Conservation (phyloP, 2,888 invertebrate genomes). For the Acanthosepion lycidas region DNA sequence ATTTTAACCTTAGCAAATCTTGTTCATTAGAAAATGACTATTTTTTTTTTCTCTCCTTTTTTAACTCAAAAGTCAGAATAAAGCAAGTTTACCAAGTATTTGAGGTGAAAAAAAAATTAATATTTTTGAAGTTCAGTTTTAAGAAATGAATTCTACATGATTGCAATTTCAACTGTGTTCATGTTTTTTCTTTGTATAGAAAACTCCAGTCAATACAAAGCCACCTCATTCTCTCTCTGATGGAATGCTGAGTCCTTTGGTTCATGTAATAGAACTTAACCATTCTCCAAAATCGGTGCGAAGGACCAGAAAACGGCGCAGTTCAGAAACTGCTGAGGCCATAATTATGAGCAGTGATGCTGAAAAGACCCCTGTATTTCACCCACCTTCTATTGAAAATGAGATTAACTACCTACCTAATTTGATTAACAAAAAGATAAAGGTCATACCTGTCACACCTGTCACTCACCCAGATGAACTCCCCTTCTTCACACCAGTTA, state of each 20-base stretch:
- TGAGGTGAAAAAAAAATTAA: too few relatives aligned
- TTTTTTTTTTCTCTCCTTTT: too few relatives aligned
- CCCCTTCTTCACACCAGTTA: background rate
- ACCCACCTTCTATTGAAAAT: slow-evolving; percentile 57
- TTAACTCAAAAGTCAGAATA: too few relatives aligned
- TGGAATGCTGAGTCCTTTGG: slow-evolving; percentile 57
- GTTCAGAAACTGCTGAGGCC: slow-evolving; percentile 54
- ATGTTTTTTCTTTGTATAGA: background rate
- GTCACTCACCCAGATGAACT: background rate
- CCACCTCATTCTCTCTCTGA: background rate
- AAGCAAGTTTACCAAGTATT: too few relatives aligned
- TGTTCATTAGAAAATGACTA: too few relatives aligned
- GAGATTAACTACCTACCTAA: slow-evolving; percentile 56
- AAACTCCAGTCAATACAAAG: background rate
- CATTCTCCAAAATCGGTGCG: slow-evolving; percentile 53
- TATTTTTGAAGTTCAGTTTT: background rate
- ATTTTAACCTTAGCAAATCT: too few relatives aligned
- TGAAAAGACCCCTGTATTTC: slow-evolving; percentile 52
- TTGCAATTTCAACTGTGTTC: background rate
- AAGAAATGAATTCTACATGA: background rate
- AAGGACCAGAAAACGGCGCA: slow-evolving; percentile 50
- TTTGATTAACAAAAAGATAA: background rate
- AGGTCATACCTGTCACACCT: background rate
- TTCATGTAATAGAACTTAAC: slow-evolving; percentile 61
- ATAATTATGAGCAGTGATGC: slow-evolving; percentile 53